Conservation (phyloP, 2,113 vertebrate genomes). For the Hucho hucho region DNA sequence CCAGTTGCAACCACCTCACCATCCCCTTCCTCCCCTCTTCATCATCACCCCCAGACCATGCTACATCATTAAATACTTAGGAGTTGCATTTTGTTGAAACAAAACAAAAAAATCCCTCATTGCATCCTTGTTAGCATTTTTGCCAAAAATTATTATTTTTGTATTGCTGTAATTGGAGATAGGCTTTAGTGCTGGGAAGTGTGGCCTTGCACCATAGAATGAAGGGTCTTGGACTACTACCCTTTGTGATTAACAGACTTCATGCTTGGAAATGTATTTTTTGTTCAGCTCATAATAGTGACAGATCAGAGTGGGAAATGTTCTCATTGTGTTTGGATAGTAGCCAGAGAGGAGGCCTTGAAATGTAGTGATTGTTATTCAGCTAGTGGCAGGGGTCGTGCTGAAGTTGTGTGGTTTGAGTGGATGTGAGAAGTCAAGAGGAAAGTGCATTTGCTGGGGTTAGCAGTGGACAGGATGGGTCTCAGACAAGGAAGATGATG, state of each 20-base stretch:
- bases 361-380: constrained; percentile 41
- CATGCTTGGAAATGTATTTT: no score
- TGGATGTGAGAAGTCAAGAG: constrained; percentile 46
- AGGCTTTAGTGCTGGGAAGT: not conserved
- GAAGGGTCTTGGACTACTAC: not conserved
- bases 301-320: constrained; percentile 18
- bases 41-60: not conserved
- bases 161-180: constrained; percentile 5
- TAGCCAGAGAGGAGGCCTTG: constrained; percentile 32
- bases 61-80: not conserved
- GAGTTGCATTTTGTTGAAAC: not conserved
- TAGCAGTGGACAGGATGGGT: constrained; percentile 16
- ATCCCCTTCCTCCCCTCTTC: not conserved
- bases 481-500: constrained; percentile 1
- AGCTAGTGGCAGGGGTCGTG: constrained; percentile 33
- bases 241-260: no score
- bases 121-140: not conserved
- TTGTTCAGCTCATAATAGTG: constrained; percentile 21
- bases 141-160: constrained; percentile 6
- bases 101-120: not conserved
- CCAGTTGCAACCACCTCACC: not conserved
- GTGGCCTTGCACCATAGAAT: not conserved
- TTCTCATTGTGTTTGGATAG: constrained; percentile 32
- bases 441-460: constrained; percentile 16
- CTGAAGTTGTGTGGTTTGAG: constrained; percentile 38